Evolutionary conservation across 2,113 vertebrate genomes (phyloP), one percentile per base, ranked within the genome.

Genomic region (Ornithorhynchus anatinus): DNA sequence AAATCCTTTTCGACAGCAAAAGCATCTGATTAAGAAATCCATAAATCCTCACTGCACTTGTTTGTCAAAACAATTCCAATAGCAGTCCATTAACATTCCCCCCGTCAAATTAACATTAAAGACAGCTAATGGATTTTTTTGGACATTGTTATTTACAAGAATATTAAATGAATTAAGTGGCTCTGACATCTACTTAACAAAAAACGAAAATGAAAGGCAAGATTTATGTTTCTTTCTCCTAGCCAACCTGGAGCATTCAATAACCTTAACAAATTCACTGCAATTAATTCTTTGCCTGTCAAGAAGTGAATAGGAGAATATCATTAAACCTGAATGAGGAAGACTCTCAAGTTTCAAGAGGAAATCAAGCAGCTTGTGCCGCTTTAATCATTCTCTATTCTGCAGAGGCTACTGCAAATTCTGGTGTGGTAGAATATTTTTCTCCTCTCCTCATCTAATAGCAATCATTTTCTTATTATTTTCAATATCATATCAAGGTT

Each of bases 61-160:
- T 81, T 82, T 33, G 70, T 12, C 69, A 69, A 84, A 80, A 82
- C 6, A 79, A 43, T 84, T 73, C 45, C 31, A 82, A 39, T 66
- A 84, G 47, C 66, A 79, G 10, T 39, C 63, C 51, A 75, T 84
- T 77, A 75, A 70, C 40, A 59, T 61, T 76, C 51, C 45, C 25
- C 10, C 35, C 75, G 69, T 67, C 81, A 76, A 88, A 88, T 71
- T 75, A 82, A 9, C 45, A 73, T 75, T 82, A 72, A 4, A 77
- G 50, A 36, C 23, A 74, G 75, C 37, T 71, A 84, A 86, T 50
- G 7, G 29, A 77, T 84, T 88, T 85, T 77, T 85, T 86, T 82
- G 60, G 63, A 60, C 32, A 27, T 59, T 79, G 25, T 53, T 80
- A 86, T 82, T 86, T 85, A 67, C 31, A 82, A 81, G 79, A 85